Percentiles rank a stretch among this genome's conserved stretches.
phyloP scores from a whole-genome alignment of 2,888 invertebrate species.

The Blastobasis adustella region DNA sequence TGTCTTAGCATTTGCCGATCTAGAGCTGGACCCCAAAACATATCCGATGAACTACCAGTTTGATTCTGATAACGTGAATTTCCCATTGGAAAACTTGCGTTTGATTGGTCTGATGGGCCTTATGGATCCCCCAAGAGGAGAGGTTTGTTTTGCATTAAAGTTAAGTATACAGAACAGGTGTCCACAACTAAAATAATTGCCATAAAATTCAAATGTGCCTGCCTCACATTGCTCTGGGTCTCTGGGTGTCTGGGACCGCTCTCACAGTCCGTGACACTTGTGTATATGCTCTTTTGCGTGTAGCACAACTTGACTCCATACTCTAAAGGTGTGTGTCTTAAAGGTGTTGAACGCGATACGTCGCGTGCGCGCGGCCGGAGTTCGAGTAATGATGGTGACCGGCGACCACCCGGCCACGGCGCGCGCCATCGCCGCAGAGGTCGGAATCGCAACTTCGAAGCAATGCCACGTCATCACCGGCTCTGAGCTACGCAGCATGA shows the following conservation, averaged over 20 bases:
- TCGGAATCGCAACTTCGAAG: slow-evolving; percentile 79
- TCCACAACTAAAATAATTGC: too few relatives aligned
- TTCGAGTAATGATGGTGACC: slow-evolving; percentile 87
- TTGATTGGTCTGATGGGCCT: slow-evolving; percentile 97
- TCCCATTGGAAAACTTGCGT: slow-evolving; percentile 88
- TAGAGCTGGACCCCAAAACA: slow-evolving; percentile 85
- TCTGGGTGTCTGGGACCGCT: too few relatives aligned
- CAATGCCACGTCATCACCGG: slow-evolving; percentile 75
- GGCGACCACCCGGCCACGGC: slow-evolving; percentile 90
- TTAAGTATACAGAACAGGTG: too few relatives aligned
- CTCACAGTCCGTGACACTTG: too few relatives aligned
- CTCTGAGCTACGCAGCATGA: slow-evolving; percentile 73
- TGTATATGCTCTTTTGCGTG: too few relatives aligned
- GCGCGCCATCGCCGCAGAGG: slow-evolving; percentile 82
- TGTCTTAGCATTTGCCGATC: slow-evolving; percentile 94
- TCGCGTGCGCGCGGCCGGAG: slow-evolving; percentile 83
- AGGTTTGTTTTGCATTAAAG: slow-evolving; percentile 28
- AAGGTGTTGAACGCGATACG: slow-evolving; percentile 71
- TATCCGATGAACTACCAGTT: slow-evolving; percentile 92
- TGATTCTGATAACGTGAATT: slow-evolving; percentile 90
- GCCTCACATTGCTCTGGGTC: too few relatives aligned
- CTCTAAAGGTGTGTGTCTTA: too few relatives aligned
- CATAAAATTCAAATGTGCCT: too few relatives aligned
- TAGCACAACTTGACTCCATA: too few relatives aligned
- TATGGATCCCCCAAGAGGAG: slow-evolving; percentile 91